Evolutionary conservation across 2,113 vertebrate genomes (phyloP).

Genomic region (Sardina pilchardus): DNA sequence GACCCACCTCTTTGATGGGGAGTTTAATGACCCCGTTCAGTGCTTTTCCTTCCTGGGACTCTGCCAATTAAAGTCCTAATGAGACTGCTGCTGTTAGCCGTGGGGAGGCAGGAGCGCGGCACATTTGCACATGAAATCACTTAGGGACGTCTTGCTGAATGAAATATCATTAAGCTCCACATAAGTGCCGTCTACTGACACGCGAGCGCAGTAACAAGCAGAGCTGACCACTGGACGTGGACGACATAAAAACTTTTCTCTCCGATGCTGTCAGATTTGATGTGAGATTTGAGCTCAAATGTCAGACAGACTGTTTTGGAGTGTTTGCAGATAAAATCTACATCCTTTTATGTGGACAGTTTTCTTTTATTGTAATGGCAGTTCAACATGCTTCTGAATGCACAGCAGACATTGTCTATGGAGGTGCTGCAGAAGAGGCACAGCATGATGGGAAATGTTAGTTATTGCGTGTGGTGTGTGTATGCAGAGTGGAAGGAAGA

Average conservation of each 20-base stretch:
- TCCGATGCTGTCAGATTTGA: neutral
- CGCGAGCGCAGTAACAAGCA: neutral
- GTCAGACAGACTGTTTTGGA: neutral
- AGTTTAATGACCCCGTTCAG: conserved; percentile 59
- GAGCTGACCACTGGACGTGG: neutral
- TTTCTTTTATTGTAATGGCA: neutral
- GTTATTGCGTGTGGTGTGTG: neutral
- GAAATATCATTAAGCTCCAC: conserved; percentile 53
- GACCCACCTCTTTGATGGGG: conserved; percentile 65
- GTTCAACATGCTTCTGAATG: neutral
- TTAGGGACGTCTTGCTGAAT: conserved; percentile 55
- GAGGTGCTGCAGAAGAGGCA: neutral
- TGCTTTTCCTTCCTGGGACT: conserved; percentile 51
- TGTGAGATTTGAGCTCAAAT: neutral
- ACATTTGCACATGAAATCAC: conserved; percentile 62
- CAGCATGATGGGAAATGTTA: neutral
- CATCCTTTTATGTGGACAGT: neutral
- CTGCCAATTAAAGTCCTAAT: conserved; percentile 63
- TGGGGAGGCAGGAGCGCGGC: conserved; percentile 53
- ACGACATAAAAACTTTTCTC: neutral
- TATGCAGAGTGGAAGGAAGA: neutral
- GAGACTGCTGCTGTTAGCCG: conserved; percentile 56
- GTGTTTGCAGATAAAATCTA: neutral
- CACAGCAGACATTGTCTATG: neutral
- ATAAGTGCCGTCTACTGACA: conserved; percentile 3